Conservation (phyloP, 1,140 invertebrate species). For the Chironomus striatipennis region DNA sequence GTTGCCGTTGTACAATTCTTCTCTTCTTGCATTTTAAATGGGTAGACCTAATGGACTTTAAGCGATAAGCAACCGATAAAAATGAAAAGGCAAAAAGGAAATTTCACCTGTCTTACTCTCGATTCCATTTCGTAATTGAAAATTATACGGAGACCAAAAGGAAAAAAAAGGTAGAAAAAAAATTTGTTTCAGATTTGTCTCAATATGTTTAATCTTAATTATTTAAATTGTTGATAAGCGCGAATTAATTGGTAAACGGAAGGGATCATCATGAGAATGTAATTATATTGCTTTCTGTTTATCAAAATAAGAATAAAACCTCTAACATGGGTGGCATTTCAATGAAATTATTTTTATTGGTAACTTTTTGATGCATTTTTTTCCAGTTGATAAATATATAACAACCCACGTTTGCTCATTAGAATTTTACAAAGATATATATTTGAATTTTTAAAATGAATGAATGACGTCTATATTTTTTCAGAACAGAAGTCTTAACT, state of each 20-base stretch:
- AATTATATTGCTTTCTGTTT: constrained; percentile 7
- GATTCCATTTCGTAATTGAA: no score
- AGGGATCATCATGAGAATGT: constrained; percentile 19
- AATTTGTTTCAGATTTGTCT: constrained; percentile 3
- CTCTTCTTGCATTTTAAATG: constrained; percentile 10
- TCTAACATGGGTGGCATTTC: neutral
- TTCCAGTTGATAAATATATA: no score
- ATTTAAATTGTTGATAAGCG: constrained; percentile 23
- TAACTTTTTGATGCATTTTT: no score
- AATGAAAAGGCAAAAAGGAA: neutral
- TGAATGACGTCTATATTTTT: no score
- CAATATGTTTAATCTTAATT: constrained; percentile 17
- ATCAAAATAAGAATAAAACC: neutral
- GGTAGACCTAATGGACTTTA: constrained; percentile 22
- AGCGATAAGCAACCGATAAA: neutral
- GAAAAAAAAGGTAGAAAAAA: neutral
- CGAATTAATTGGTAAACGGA: constrained; percentile 23
- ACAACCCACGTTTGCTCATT: no score
- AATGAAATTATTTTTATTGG: neutral
- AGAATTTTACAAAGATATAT: no score
- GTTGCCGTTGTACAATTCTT: neutral
- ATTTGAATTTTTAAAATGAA: no score
- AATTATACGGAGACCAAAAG: neutral
- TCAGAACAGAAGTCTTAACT: no score
- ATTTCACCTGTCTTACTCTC: constrained; percentile 18